Conservation (phyloP, 2,113 vertebrate species). For the Hypocryptadius cinnamomeus region DNA sequence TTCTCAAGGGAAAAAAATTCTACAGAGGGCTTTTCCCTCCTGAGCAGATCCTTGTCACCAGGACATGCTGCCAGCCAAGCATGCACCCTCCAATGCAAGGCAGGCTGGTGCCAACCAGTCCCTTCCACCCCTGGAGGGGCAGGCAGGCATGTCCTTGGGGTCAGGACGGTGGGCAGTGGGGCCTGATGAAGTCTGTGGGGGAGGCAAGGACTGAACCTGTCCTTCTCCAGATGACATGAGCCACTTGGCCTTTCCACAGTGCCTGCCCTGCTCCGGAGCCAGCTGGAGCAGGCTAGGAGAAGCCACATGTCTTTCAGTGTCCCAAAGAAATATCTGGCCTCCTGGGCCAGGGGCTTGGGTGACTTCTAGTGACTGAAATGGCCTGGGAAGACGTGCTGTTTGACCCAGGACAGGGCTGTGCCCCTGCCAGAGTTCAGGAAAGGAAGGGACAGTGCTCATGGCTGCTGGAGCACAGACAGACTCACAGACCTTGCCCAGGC, state of each 20-base stretch:
- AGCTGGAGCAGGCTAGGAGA: slow-evolving; percentile 20
- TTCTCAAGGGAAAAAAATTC: not conserved
- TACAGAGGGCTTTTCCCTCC: not conserved
- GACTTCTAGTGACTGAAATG: not conserved
- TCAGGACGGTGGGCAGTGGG: accelerated
- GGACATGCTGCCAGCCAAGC: not conserved
- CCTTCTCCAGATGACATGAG: not conserved
- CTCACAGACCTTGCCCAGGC: not conserved
- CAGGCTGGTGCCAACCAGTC: not conserved
- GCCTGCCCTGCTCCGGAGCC: not conserved
- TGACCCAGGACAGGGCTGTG: not conserved
- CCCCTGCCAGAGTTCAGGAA: not conserved
- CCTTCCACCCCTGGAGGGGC: not conserved
- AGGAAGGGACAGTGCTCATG: not conserved
- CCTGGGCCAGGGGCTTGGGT: not conserved
- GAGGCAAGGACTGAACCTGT: not conserved
- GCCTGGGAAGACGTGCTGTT: not conserved
- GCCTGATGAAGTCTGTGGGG: not conserved
- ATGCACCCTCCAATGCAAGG: accelerated
- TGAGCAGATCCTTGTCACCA: not conserved
- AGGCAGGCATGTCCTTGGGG: not conserved
- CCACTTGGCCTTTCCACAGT: not conserved
- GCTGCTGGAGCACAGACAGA: not conserved
- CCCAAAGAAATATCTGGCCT: not conserved
- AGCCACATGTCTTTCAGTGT: not conserved